A percentile compares a stretch with the other conserved stretches of the same genome.
These are phyloP conservation scores for Gymnobelideus leadbeateri DNA, from an alignment of 2,113 vertebrate species.

Conservation along the genomic window DNA sequence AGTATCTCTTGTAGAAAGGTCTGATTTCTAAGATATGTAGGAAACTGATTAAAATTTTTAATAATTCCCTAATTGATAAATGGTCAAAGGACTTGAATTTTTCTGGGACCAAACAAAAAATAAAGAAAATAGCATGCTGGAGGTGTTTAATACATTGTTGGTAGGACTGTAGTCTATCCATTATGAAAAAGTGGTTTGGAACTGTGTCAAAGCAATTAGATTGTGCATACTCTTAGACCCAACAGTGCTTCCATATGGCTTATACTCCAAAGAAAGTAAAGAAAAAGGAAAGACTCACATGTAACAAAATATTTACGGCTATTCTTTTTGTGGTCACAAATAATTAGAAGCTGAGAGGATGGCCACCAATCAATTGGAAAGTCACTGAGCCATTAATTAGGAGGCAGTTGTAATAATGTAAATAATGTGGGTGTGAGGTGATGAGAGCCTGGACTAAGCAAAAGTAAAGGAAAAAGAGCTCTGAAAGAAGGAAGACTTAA, in stretches of 20 bases:
- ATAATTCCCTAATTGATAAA: background rate
- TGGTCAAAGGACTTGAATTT: background rate
- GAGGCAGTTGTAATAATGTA: too few species aligned
- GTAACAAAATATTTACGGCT: background rate
- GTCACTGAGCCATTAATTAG: too few species aligned
- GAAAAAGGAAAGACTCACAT: background rate
- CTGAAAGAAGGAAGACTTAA: too few species aligned
- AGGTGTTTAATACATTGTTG: background rate
- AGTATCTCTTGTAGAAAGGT: background rate
- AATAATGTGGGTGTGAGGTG: too few species aligned
- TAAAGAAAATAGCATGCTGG: background rate
- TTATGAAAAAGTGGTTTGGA: background rate
- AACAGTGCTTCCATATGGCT: background rate
- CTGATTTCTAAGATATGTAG: background rate
- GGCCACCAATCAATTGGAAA: too few species aligned
- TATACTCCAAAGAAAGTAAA: background rate
- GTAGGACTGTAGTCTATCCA: background rate
- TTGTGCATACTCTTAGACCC: background rate
- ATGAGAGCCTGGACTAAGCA: too few species aligned
- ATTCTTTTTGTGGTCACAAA: background rate
- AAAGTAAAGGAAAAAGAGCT: too few species aligned
- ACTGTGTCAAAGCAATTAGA: background rate
- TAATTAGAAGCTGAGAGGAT: too few species aligned
- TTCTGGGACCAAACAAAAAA: background rate
- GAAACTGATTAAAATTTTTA: background rate